Conservation (phyloP, 2,888 invertebrate species). For the Ctena decussata region DNA sequence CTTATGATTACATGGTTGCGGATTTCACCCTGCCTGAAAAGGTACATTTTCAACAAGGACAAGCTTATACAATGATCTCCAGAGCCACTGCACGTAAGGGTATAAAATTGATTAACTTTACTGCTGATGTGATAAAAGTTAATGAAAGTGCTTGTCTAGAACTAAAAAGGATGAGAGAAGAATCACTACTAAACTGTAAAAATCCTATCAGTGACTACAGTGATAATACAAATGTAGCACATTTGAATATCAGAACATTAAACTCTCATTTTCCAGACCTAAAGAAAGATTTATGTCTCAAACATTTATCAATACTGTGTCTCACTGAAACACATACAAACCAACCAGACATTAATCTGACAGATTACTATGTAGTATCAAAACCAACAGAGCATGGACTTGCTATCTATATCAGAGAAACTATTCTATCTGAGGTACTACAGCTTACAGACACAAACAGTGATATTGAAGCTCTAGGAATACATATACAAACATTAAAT, state of each 20-base stretch:
- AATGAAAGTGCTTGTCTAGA: not conserved
- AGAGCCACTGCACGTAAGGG: conserved; percentile 38
- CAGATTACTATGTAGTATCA: not conserved
- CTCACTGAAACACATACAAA: conserved; percentile 1
- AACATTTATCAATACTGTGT: not conserved
- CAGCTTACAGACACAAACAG: not conserved
- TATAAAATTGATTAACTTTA: conserved; percentile 41
- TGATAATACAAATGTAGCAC: not conserved
- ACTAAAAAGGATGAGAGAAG: not conserved
- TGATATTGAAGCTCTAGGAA: not conserved
- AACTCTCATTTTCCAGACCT: not conserved
- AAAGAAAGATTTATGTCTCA: not conserved
- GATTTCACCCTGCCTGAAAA: conserved; percentile 19
- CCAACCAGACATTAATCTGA: not conserved
- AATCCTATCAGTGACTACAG: not conserved
- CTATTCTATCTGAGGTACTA: not conserved
- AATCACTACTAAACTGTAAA: not conserved
- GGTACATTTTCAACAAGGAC: conserved; percentile 28
- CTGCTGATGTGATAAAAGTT: not conserved
- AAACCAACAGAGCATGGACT: not conserved
- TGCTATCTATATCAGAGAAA: not conserved
- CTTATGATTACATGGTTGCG: conserved; percentile 39
- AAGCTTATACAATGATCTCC: conserved; percentile 43
- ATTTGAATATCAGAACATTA: not conserved
- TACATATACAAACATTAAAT: not conserved